These are phyloP conservation scores for Saguinus oedipus DNA, from an alignment of 2,797 vertebrate species.

Conservation along the genomic window DNA sequence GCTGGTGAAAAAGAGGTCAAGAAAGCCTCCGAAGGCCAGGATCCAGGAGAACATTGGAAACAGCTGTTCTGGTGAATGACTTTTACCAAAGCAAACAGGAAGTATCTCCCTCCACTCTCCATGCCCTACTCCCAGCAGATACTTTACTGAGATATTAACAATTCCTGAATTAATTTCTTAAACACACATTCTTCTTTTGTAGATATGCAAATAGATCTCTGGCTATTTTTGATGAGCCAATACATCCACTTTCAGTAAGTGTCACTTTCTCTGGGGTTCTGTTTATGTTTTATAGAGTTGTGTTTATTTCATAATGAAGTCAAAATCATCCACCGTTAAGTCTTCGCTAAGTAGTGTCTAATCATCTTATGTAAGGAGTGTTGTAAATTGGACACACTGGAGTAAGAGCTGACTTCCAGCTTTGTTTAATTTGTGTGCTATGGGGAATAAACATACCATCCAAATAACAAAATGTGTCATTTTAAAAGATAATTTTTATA, in stretches of 20 bases:
- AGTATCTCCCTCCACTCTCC: not conserved
- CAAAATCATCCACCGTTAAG: too few species aligned
- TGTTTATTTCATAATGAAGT: not conserved
- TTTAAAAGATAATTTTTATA: too few species aligned
- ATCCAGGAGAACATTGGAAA: constrained; percentile 35
- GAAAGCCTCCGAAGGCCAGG: not conserved
- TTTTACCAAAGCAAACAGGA: not conserved
- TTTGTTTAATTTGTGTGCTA: too few species aligned
- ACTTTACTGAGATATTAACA: constrained; percentile 17
- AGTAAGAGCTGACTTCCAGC: too few species aligned
- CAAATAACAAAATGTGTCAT: too few species aligned
- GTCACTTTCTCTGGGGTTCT: constrained; percentile 44
- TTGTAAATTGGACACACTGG: too few species aligned
- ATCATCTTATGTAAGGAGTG: too few species aligned
- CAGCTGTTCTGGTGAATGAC: constrained; percentile 36
- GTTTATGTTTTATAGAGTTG: not conserved
- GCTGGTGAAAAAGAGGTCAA: not conserved
- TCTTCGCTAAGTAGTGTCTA: too few species aligned
- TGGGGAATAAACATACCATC: too few species aligned
- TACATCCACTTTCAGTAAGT: constrained; percentile 96
- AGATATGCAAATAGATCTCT: constrained; percentile 97
- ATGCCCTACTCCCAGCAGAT: not conserved
- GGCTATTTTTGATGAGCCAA: constrained; percentile 98
- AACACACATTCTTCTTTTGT: constrained; percentile 77
- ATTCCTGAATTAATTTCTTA: constrained; percentile 63